Conservation (phyloP, 2,113 vertebrate genomes). For the Carassius gibelio region DNA sequence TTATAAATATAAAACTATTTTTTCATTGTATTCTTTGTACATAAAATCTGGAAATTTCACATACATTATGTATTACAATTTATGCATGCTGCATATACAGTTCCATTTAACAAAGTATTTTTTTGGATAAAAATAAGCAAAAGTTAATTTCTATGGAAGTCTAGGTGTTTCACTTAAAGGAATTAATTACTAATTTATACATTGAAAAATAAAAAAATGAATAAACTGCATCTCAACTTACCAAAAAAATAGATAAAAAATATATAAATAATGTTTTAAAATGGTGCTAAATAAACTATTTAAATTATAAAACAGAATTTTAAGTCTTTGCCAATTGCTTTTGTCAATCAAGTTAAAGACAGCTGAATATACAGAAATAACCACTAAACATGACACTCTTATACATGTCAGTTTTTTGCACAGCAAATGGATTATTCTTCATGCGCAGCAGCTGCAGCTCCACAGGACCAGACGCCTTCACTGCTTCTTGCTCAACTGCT, state of each 20-base stretch:
- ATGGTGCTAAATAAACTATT: neutral
- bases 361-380: neutral
- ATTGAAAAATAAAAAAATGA: neutral
- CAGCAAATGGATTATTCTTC: neutral
- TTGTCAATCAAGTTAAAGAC: neutral
- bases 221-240: neutral
- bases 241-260: too few relatives aligned
- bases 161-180: neutral
- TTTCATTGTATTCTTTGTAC: neutral
- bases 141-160: neutral
- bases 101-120: neutral
- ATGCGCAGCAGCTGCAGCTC: neutral
- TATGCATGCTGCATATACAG: neutral
- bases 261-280: too few relatives aligned
- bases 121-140: neutral
- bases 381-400: neutral
- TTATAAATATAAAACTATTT: neutral
- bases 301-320: neutral
- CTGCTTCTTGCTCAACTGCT: constrained; percentile 58
- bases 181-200: neutral
- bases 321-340: neutral
- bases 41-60: neutral
- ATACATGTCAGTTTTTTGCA: neutral
- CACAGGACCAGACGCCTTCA: neutral
- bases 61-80: neutral